phyloP scores from a whole-genome alignment of 2,113 vertebrate species.

The cat (Felis catus) region DNA sequence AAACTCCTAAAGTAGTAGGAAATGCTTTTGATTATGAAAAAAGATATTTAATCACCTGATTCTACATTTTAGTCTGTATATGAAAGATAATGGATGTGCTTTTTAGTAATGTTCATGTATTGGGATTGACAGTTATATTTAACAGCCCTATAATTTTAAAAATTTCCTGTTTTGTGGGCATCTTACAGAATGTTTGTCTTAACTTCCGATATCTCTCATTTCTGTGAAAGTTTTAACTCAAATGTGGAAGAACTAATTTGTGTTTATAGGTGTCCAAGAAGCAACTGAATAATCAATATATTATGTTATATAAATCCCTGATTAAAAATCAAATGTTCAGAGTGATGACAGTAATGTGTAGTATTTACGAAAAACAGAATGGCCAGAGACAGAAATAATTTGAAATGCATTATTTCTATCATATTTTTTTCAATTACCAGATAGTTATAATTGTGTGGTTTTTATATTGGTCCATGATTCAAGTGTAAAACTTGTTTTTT shows the following conservation, averaged over 20 bases:
- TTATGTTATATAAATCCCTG: slow-evolving; percentile 22
- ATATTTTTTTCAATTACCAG: not conserved
- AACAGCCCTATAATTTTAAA: not conserved
- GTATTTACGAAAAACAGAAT: not conserved
- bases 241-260: not conserved
- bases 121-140: not conserved
- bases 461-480: not conserved
- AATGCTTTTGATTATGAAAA: not conserved
- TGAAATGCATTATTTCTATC: not conserved
- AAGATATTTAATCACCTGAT: not conserved
- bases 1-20: not conserved
- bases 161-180: not conserved
- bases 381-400: not conserved
- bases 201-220: not conserved
- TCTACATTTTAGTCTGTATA: not conserved
- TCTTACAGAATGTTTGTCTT: not conserved
- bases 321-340: slow-evolving; percentile 43
- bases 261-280: not conserved
- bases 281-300: not conserved
- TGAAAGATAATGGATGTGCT: not conserved
- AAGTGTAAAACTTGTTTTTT: not conserved
- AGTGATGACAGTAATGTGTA: not conserved
- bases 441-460: not conserved
- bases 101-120: not conserved
- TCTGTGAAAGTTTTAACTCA: slow-evolving; percentile 17